Evolutionary conservation across 2,888 invertebrate genomes (phyloP), one percentile per base, ranked within the genome.

Genomic region (Pomacea canaliculata): DNA sequence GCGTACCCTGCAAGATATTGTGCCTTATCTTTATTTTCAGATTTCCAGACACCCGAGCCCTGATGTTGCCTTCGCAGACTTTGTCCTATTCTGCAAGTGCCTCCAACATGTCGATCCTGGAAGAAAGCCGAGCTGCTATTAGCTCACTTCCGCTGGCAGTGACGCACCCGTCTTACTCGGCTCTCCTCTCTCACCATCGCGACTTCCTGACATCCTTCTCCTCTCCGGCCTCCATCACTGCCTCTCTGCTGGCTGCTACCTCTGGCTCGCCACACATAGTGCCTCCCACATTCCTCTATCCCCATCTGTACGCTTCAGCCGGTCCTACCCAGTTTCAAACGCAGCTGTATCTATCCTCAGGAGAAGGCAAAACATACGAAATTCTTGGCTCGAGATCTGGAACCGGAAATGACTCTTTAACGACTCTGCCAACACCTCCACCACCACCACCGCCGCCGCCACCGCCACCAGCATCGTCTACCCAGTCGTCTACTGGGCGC

Each of bases 211-310:
- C 79, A 70, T 76, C 83, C 10, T 76, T 86, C 70, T 82, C 84
- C 70, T 78, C 79, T 69, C 74, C 83, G 10, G 82, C 82, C 37
- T 80, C 85, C 60, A n/a, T 69, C 69, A 67, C 73, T 19, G 37
- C 67, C 67, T 73, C 73, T 48, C 48, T 73, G 37, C 56, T 66
- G 16, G 84, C 86, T 8, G 83, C 86, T 48, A 85, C 86, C 18
- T 48, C 51, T 1, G 18, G 49, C 27, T 48, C 23, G n/a, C 80
- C 85, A n/a, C 82, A 85, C 1, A 86, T 88, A 76, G 79, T 90
- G 27, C 86, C 88, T 4, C 81, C 88, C 16, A 83, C 88, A 49
- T 86, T 90, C 75, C 83, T 90, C 37, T 90, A 90, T 79, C 89
- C 90, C 9, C 90, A 89, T 73, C 81, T 90, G 8, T 88, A 89